Evolutionary conservation across 1,140 invertebrate genomes (phyloP).

Genomic region (Solenopsis invicta): DNA sequence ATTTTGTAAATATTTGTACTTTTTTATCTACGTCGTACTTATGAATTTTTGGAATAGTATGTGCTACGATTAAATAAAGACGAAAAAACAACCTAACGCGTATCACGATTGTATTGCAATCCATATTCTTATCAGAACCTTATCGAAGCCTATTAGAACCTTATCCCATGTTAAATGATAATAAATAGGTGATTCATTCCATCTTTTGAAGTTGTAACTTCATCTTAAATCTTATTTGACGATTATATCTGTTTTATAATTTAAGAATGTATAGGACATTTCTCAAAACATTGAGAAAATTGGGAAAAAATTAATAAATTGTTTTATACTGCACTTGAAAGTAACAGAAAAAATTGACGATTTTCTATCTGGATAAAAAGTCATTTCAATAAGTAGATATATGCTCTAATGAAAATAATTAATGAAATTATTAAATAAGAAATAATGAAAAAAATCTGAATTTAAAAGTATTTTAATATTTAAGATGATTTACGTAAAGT

Average conservation of each 20-base stretch:
- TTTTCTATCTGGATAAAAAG: too few relatives aligned
- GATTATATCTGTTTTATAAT: not conserved
- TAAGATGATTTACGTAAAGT: too few relatives aligned
- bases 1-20: conserved; percentile 84
- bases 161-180: conserved; percentile 2
- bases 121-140: not conserved
- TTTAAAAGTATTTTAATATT: too few relatives aligned
- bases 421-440: too few relatives aligned
- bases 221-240: not conserved
- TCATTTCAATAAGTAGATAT: too few relatives aligned
- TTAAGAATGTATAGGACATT: too few relatives aligned
- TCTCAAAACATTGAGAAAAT: too few relatives aligned
- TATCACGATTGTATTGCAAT: not conserved
- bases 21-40: conserved; percentile 81
- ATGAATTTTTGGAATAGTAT: conserved; percentile 78
- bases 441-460: too few relatives aligned
- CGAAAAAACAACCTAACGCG: conserved; percentile 28
- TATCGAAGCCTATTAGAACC: not conserved
- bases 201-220: not conserved
- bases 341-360: too few relatives aligned
- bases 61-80: conserved; percentile 78
- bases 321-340: too few relatives aligned
- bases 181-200: not conserved
- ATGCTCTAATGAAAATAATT: too few relatives aligned
- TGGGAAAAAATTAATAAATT: too few relatives aligned